Percentiles rank a stretch among this genome's conserved stretches.
Conservation (phyloP, 2,888 invertebrate genomes). For the Girardia tigrina region DNA sequence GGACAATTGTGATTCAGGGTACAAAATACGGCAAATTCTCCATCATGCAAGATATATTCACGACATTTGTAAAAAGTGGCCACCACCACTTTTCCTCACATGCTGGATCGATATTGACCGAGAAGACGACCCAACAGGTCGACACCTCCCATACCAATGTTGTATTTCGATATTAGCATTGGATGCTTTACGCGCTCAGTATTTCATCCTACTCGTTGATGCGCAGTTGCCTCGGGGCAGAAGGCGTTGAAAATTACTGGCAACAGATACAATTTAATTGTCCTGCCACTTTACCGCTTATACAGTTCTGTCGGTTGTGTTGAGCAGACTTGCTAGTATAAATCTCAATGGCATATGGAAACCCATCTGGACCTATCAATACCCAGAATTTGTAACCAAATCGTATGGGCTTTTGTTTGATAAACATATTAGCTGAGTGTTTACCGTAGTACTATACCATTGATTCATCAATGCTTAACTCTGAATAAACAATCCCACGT, state of each 20-base stretch:
- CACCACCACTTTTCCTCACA: conserved; percentile 30
- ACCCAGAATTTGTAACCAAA: conserved; percentile 28
- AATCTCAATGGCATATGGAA: background rate
- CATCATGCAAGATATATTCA: conserved; percentile 25
- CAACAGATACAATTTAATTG: background rate
- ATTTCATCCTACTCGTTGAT: background rate
- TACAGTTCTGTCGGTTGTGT: conserved; percentile 21
- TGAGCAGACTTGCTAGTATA: conserved; percentile 14
- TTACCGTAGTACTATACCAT: conserved; percentile 29
- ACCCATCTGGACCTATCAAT: conserved; percentile 8
- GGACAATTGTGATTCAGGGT: background rate
- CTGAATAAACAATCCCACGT: background rate
- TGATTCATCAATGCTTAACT: background rate
- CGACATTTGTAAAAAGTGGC: conserved; percentile 24
- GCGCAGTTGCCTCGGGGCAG: background rate
- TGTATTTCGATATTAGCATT: background rate
- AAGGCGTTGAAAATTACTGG: background rate
- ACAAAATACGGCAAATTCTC: conserved; percentile 4
- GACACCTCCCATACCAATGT: conserved; percentile 26
- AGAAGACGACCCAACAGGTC: conserved; percentile 26
- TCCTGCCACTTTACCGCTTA: background rate
- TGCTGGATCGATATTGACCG: conserved; percentile 1
- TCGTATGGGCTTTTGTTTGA: conserved; percentile 26
- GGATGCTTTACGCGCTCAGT: background rate
- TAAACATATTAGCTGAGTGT: conserved; percentile 25